A percentile compares a stretch with the other conserved stretches of the same genome.
Conservation (phyloP, 2,797 vertebrate genomes). For the Xenentodon cancila region DNA sequence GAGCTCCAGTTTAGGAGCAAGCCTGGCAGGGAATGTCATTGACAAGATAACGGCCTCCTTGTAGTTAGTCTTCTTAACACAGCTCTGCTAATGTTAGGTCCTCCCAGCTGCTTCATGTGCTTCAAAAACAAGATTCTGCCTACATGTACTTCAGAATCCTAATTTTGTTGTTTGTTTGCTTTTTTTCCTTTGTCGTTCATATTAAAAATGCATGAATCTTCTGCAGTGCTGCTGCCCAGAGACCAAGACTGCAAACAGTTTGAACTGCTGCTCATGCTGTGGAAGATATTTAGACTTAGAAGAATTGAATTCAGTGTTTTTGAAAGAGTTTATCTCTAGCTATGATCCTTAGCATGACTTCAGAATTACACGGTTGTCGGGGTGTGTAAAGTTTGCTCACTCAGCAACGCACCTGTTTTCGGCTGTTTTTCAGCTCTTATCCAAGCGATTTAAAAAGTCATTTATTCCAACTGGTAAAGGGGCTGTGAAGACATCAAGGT, state of each 20-base stretch:
- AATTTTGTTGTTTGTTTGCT: conserved; percentile 32
- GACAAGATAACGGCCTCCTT: conserved; percentile 64
- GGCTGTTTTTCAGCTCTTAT: conserved; percentile 14
- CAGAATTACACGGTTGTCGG: conserved; percentile 22
- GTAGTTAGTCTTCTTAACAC: conserved; percentile 51
- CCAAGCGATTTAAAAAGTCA: conserved; percentile 7
- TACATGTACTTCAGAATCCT: conserved; percentile 19
- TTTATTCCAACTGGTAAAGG: background rate
- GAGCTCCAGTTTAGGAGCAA: conserved; percentile 32
- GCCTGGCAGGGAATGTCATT: conserved; percentile 48
- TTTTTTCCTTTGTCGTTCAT: conserved; percentile 30
- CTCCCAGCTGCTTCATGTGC: conserved; percentile 31
- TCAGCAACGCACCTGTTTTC: conserved; percentile 38
- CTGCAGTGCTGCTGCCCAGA: conserved; percentile 5
- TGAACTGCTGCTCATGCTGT: conserved; percentile 28
- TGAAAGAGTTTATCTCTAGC: background rate
- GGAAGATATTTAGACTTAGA: conserved; percentile 20
- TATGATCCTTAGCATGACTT: conserved; percentile 15
- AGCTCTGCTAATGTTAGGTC: conserved; percentile 50
- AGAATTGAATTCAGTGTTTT: background rate
- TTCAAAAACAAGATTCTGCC: conserved; percentile 46
- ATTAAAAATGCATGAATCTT: conserved; percentile 30
- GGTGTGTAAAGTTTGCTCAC: conserved; percentile 34
- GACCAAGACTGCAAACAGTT: conserved; percentile 40
- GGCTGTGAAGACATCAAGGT: background rate